Evolutionary conservation across 2,113 vertebrate species (phyloP).

Genomic region (Chaetodon auriga): DNA sequence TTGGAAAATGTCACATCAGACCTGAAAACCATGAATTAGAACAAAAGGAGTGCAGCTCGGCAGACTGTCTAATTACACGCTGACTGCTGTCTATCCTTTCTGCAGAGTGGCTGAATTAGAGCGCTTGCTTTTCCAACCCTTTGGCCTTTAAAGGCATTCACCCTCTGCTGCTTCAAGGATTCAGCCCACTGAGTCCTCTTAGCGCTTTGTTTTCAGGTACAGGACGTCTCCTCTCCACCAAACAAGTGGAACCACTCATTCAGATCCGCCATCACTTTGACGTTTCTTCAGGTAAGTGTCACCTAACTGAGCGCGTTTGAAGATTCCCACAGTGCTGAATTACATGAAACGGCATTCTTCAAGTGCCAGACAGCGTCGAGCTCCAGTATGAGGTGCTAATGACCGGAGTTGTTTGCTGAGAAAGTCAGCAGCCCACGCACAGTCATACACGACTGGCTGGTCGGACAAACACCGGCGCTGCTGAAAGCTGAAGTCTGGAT

Average conservation of each 20-base stretch:
- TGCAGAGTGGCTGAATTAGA: not conserved
- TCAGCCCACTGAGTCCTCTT: not conserved
- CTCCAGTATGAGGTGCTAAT: conserved; percentile 21
- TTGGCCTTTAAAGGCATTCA: conserved; percentile 5
- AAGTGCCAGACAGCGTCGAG: conserved; percentile 23
- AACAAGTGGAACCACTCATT: not conserved
- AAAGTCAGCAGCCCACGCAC: conserved; percentile 25
- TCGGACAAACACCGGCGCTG: not conserved
- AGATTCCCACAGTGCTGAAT: not conserved
- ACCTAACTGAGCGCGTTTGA: not conserved
- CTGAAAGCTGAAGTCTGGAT: not conserved
- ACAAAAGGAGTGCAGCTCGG: not conserved
- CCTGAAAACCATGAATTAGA: conserved; percentile 32
- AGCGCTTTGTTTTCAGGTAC: not conserved
- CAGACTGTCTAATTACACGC: not conserved
- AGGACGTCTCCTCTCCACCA: conserved; percentile 6
- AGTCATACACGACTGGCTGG: not conserved
- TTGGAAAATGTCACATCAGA: conserved; percentile 29
- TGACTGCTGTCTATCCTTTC: not conserved
- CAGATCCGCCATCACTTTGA: not conserved
- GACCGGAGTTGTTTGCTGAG: conserved; percentile 7
- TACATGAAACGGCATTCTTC: not conserved
- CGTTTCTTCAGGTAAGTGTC: conserved; percentile 9
- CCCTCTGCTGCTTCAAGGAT: not conserved
- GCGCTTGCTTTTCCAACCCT: not conserved